A percentile compares a stretch with the other conserved stretches of the same genome.
Evolutionary conservation across 1,140 invertebrate species (phyloP).

Genomic region (Himalopsyche phryganea): DNA sequence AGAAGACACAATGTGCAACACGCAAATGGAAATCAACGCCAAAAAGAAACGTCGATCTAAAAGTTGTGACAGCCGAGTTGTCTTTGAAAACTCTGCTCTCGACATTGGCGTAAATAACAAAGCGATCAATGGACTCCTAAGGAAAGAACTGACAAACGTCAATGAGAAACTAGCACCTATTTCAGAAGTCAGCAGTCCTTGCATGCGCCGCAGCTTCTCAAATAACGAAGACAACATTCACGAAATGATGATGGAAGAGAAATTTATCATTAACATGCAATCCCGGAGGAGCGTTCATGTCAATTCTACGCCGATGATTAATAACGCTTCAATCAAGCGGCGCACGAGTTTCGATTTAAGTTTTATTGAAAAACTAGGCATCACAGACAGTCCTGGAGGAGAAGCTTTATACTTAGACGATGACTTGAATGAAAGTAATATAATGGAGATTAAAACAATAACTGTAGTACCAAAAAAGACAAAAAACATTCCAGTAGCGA

Average conservation of each 20-base stretch:
- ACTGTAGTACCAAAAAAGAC: slow-evolving; percentile 44
- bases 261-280: slow-evolving; percentile 3
- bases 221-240: slow-evolving; percentile 9
- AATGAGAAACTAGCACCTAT: slow-evolving; percentile 39
- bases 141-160: slow-evolving; percentile 47
- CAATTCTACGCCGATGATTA: slow-evolving; percentile 25
- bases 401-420: slow-evolving; percentile 48
- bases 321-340: slow-evolving; percentile 9
- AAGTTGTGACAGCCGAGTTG: slow-evolving; percentile 39
- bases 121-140: slow-evolving; percentile 44
- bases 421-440: slow-evolving; percentile 53
- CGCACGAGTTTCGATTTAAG: slow-evolving; percentile 45
- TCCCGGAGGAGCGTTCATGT: neutral
- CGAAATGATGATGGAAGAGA: slow-evolving; percentile 21
- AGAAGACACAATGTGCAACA: slow-evolving; percentile 51
- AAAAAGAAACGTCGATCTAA: slow-evolving; percentile 42
- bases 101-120: slow-evolving; percentile 45
- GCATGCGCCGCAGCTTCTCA: neutral
- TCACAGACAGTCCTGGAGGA: slow-evolving; percentile 42
- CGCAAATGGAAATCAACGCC: slow-evolving; percentile 47
- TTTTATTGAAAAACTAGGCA: slow-evolving; percentile 48
- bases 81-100: slow-evolving; percentile 48
- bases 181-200: slow-evolving; percentile 16
- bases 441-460: slow-evolving; percentile 54
- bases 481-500: slow-evolving; percentile 27